A percentile compares a stretch with the other conserved stretches of the same genome.
Evolutionary conservation across 1,140 invertebrate genomes (phyloP).

Genomic region (Cotesia glomerata): DNA sequence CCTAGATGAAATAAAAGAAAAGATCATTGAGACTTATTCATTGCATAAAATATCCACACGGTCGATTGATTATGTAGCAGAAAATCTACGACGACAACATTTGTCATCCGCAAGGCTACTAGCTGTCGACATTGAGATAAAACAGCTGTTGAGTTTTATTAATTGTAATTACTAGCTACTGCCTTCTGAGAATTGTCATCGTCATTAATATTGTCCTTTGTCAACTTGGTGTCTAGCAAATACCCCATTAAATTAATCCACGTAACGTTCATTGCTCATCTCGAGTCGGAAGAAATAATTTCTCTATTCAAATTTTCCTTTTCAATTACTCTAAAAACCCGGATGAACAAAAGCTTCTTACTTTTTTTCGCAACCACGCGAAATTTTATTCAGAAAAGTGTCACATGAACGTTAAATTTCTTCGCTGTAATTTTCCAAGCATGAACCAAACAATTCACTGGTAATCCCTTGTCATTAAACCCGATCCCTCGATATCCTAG

Average conservation of each 20-base stretch:
- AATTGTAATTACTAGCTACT: not conserved
- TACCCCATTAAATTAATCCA: not conserved
- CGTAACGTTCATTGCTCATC: not conserved
- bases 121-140: slow-evolving; percentile 1
- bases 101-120: slow-evolving; percentile 8
- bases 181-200: not conserved
- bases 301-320: too few species aligned
- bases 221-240: not conserved
- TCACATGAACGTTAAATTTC: not conserved
- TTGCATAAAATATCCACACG: not conserved
- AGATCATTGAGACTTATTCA: not conserved
- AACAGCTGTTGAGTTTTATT: not conserved
- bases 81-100: not conserved
- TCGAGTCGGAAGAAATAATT: too few species aligned
- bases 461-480: slow-evolving; percentile 6
- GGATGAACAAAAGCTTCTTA: not conserved
- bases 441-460: not conserved
- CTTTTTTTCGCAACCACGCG: too few species aligned
- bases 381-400: not conserved
- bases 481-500: not conserved
- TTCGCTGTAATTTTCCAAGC: slow-evolving; percentile 1
- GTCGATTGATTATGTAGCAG: slow-evolving; percentile 1
- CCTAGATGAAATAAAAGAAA: not conserved
- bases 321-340: too few species aligned
- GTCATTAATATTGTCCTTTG: not conserved